These are phyloP conservation scores for Monopis laevigella DNA, from an alignment of 2,888 invertebrate genomes.

Conservation along the genomic window DNA sequence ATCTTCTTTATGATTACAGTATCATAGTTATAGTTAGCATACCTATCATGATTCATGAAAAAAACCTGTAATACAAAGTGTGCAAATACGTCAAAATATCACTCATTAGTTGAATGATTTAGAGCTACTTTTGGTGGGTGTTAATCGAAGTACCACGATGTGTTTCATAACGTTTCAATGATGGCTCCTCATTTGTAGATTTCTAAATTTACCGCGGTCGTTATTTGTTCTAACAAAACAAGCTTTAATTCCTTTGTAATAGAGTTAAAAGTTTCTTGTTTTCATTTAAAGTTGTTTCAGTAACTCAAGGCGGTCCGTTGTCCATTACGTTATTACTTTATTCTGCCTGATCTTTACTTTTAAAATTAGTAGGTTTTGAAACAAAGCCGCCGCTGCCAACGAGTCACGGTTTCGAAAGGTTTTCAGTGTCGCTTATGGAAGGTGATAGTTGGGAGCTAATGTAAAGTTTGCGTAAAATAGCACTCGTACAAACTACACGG, in stretches of 20 bases:
- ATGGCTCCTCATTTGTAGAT: conserved; percentile 14
- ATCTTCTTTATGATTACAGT: conserved; percentile 4
- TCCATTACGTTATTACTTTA: conserved; percentile 14
- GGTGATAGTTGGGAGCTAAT: too few species aligned
- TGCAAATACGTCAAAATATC: conserved; percentile 13
- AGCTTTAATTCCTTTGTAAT: too few species aligned
- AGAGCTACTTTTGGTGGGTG: conserved; percentile 26
- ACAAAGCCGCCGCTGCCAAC: conserved; percentile 24
- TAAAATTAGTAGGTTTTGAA: conserved; percentile 28
- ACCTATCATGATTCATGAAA: conserved; percentile 1
- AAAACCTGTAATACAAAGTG: background rate
- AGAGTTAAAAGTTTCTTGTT: too few species aligned
- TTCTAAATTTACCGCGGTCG: background rate
- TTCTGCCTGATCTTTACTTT: conserved; percentile 20
- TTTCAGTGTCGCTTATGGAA: background rate
- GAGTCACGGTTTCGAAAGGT: conserved; percentile 23
- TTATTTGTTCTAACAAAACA: too few species aligned
- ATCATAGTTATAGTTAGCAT: conserved; percentile 1
- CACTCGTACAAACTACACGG: too few species aligned
- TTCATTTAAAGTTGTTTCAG: background rate
- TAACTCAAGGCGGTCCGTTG: background rate
- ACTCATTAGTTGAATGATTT: conserved; percentile 34
- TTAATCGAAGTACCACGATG: conserved; percentile 31
- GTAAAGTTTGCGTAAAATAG: too few species aligned
- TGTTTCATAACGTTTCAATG: conserved; percentile 37